Conservation (phyloP, 2,797 vertebrate genomes). For the Tokudaia tokunoshimensis region DNA sequence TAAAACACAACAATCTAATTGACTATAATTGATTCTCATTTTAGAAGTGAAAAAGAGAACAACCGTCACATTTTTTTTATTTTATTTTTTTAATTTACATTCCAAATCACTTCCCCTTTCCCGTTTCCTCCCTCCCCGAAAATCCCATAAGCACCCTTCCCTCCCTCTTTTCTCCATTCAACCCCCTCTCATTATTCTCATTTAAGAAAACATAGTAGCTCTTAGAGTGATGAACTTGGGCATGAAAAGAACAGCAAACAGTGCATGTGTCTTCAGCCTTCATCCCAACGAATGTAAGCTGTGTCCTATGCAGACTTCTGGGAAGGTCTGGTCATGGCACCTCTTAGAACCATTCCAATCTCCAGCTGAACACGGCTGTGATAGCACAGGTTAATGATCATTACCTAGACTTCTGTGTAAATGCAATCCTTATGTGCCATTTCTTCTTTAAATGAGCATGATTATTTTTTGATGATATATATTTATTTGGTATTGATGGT, state of each 20-base stretch:
- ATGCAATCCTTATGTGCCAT: neutral
- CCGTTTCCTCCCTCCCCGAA: no score
- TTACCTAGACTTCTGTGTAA: constrained; percentile 28
- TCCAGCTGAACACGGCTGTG: neutral
- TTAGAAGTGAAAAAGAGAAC: neutral
- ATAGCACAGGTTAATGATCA: neutral
- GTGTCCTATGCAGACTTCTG: neutral
- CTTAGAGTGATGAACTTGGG: neutral
- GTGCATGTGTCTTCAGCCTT: neutral
- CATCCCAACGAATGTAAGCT: neutral
- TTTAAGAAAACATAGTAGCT: neutral
- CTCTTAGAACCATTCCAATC: neutral
- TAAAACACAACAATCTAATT: neutral
- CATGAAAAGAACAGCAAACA: neutral
- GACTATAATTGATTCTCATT: neutral
- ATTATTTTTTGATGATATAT: neutral
- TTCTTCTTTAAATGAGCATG: neutral
- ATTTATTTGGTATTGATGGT: neutral
- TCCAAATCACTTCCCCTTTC: no score
- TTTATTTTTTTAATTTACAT: no score
- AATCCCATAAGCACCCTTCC: no score
- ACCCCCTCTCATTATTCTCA: no score
- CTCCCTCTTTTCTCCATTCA: no score
- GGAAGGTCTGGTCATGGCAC: neutral
- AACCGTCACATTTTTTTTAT: neutral